Evolutionary conservation across 1,140 invertebrate genomes (phyloP).

Genomic region (Drosophila albomicans): DNA sequence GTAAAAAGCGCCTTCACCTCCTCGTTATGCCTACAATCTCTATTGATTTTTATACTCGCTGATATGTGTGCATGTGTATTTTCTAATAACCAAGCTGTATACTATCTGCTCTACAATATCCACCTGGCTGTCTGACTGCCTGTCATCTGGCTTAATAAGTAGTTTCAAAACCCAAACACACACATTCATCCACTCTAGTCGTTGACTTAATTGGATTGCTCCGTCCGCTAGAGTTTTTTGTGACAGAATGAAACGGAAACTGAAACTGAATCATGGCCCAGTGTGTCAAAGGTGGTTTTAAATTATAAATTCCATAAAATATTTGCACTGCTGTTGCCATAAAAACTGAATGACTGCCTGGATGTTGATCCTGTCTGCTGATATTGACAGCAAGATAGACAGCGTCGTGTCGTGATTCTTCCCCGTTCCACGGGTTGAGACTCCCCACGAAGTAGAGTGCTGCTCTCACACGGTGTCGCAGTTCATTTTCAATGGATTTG

Average conservation of each 20-base stretch:
- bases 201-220: constrained; percentile 72
- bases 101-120: constrained; percentile 38
- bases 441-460: constrained; percentile 1
- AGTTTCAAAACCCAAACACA: constrained; percentile 42
- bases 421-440: neutral
- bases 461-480: neutral
- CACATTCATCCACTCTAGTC: constrained; percentile 13
- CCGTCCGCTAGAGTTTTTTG: constrained; percentile 31
- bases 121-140: constrained; percentile 13
- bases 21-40: constrained; percentile 68
- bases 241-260: constrained; percentile 23
- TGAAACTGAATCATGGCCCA: constrained; percentile 20
- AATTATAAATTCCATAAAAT: constrained; percentile 73
- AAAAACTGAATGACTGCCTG: constrained; percentile 20
- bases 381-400: constrained; percentile 79
- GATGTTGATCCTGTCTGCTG: constrained; percentile 37
- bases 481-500: constrained; percentile 8
- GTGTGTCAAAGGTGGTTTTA: constrained; percentile 40
- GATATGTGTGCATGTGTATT: constrained; percentile 37
- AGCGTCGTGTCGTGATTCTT: constrained; percentile 37
- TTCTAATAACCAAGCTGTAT: constrained; percentile 18
- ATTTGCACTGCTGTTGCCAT: constrained; percentile 43
- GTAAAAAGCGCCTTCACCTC: constrained; percentile 54
- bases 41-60: constrained; percentile 69
- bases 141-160: constrained; percentile 31